phyloP scores from a whole-genome alignment of 2,113 vertebrate genomes.

The Xiphorhynchus elegans region DNA sequence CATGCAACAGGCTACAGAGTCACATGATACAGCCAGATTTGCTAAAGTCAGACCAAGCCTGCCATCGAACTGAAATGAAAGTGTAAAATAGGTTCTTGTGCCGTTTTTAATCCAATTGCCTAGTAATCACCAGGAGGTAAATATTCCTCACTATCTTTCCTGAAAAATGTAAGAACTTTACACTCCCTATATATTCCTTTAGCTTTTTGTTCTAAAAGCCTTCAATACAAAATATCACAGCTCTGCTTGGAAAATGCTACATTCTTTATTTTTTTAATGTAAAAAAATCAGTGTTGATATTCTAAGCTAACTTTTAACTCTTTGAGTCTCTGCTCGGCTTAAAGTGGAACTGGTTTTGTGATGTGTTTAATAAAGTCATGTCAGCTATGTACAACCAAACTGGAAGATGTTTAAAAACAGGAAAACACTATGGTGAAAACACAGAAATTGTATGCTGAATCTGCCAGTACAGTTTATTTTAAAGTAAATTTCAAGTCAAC shows the following conservation, averaged over 20 bases:
- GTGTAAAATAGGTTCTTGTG: not conserved
- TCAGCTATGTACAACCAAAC: not conserved
- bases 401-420: not conserved
- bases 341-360: not conserved
- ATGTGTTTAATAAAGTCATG: not conserved
- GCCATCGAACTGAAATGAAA: not conserved
- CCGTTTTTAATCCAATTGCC: not conserved
- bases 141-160: not conserved
- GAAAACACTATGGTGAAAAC: not conserved
- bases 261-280: not conserved
- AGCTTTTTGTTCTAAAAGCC: not conserved
- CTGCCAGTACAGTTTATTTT: not conserved
- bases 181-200: not conserved
- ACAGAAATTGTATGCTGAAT: not conserved
- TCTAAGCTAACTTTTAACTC: too few relatives aligned
- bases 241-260: not conserved
- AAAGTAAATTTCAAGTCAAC: not conserved
- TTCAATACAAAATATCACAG: not conserved
- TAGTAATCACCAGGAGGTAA: not conserved
- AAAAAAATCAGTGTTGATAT: not conserved
- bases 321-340: too few relatives aligned
- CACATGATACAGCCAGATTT: not conserved
- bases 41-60: not conserved
- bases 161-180: not conserved
- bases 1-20: not conserved